Evolutionary conservation across 2,888 invertebrate genomes (phyloP), one percentile per base, ranked within the genome.

Genomic region (Ceratothoa steindachneri): DNA sequence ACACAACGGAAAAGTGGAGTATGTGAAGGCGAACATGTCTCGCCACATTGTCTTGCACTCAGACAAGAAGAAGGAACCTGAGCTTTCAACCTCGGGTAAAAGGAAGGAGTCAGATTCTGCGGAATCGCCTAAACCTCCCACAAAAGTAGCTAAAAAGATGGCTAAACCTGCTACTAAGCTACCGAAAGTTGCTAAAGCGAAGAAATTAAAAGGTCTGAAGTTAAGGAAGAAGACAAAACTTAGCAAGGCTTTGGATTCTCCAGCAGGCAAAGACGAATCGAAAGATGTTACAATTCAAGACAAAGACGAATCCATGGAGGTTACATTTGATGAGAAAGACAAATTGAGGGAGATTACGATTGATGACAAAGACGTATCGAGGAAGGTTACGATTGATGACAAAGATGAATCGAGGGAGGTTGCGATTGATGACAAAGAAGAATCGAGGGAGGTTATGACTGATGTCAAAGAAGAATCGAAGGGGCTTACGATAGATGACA

Each of bases 1-100:
- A 30, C 78, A 78, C 65, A 55, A 60, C 30, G 78, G 78, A 28
- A 78, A 72, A 24, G 78, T 72, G 28, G 78, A 78, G n/a, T 74
- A 74, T 31, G 71, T 75, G 7, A 78, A 75, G 24, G 74, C 75
- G 22, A 76, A 78, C 52, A 78, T 78, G 78, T 73, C 70, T 19
- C 67, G 78, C 9, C 69, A 68, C 28, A 72, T 78, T 66, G 31
- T 72, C 1, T 31, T 75, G 29, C 74, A 75, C 28, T 72, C 73
- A 24, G 78, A 76, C 27, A 51, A 69, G 2, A 55, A 73, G 29
- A 76, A 76, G 30, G 60, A 60, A 60, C 1, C 12, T 60, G 60
- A 60, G 24, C n/a, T n/a, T 7, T 60, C 22, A 12, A 24, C 22
- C 24, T 12, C 27, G 12, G 12, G 12, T 60, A 60, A 60, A 24